Conservation (phyloP, 2,888 invertebrate genomes). For the Cerceris rybyensis region DNA sequence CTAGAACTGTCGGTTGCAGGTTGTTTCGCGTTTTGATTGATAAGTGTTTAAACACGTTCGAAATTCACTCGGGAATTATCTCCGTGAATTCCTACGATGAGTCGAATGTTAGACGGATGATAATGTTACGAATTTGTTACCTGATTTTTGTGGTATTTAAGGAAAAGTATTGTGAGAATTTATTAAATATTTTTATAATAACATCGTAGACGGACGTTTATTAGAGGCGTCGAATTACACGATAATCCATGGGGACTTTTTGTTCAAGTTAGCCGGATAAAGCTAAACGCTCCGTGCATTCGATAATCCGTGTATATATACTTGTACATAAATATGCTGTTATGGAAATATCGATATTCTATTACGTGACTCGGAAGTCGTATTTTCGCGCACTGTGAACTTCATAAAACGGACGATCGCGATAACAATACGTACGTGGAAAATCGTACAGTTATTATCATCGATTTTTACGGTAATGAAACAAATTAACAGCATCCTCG, state of each 20-base stretch:
- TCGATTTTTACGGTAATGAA: too few species aligned
- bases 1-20: too few species aligned
- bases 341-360: constrained; percentile 52
- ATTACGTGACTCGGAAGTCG: constrained; percentile 31
- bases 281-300: constrained; percentile 22
- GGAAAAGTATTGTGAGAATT: background rate
- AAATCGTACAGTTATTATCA: too few species aligned
- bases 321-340: constrained; percentile 53
- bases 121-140: background rate
- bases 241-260: too few species aligned
- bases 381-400: constrained; percentile 32
- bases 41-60: background rate
- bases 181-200: background rate
- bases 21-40: background rate
- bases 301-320: constrained; percentile 31
- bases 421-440: too few species aligned
- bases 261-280: background rate
- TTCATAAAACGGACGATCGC: constrained; percentile 5
- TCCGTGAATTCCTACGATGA: background rate
- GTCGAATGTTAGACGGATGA: background rate
- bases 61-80: background rate
- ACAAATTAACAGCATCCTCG: too few species aligned
- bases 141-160: too few species aligned
- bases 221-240: too few species aligned
- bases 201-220: background rate